Percentiles rank a stretch among this genome's conserved stretches.
These are phyloP conservation scores for Hippopotamus amphibius DNA, from an alignment of 2,113 vertebrate genomes.

Conservation along the genomic window DNA sequence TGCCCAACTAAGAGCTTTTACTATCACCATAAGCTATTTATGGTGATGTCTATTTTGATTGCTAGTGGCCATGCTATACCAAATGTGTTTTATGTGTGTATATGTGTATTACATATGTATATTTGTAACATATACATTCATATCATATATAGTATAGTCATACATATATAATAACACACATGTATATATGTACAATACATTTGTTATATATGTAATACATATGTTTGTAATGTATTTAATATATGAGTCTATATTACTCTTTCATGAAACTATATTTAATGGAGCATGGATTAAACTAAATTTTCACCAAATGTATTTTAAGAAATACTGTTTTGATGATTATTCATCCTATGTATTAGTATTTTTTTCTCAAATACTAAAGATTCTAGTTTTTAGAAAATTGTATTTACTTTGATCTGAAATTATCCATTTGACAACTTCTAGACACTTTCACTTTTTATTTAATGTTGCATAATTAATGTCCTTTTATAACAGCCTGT, in stretches of 20 bases:
- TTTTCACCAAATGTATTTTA: background rate
- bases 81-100: background rate
- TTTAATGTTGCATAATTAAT: conserved; percentile 14
- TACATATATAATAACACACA: background rate
- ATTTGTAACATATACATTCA: background rate
- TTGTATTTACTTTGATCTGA: conserved; percentile 2
- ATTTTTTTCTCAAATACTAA: background rate
- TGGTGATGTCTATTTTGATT: background rate
- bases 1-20: background rate
- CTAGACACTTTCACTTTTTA: background rate
- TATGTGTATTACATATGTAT: background rate
- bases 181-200: background rate
- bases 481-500: background rate
- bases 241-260: background rate
- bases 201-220: background rate
- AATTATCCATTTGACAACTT: conserved; percentile 15
- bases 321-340: background rate
- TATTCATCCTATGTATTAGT: background rate
- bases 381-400: background rate
- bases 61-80: background rate
- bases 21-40: background rate
- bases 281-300: background rate
- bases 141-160: background rate
- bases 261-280: background rate
- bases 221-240: background rate